phyloP scores from a whole-genome alignment of 2,113 vertebrate species.

The Xyliphius kryptos region DNA sequence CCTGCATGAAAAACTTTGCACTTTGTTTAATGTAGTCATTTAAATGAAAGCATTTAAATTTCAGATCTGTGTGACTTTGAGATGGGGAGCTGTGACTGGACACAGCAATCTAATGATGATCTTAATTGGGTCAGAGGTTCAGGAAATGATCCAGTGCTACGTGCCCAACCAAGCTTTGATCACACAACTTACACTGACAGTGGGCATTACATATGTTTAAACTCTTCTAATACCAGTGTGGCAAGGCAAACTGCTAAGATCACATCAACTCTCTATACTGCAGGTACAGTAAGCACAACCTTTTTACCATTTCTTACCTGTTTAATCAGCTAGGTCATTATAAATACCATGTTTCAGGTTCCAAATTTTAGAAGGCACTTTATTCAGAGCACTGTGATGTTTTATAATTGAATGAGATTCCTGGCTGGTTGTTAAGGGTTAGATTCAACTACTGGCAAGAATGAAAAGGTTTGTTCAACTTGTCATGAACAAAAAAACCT shows the following conservation, averaged over 20 bases:
- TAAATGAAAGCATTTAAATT: too few species aligned
- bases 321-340: background rate
- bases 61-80: slow-evolving; percentile 63
- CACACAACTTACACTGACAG: slow-evolving; percentile 59
- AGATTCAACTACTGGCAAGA: too few species aligned
- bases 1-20: background rate
- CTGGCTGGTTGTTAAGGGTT: too few species aligned
- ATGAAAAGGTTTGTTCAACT: too few species aligned
- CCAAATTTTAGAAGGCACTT: too few species aligned
- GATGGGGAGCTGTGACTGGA: slow-evolving; percentile 59
- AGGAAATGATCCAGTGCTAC: slow-evolving; percentile 39
- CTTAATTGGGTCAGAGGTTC: slow-evolving; percentile 56
- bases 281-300: slow-evolving; percentile 48
- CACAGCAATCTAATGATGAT: slow-evolving; percentile 46
- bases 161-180: slow-evolving; percentile 57
- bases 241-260: slow-evolving; percentile 52
- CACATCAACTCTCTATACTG: slow-evolving; percentile 51
- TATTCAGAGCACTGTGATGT: too few species aligned
- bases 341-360: too few species aligned
- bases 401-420: too few species aligned
- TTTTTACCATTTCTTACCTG: background rate
- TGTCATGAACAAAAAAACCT: too few species aligned
- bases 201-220: slow-evolving; percentile 58
- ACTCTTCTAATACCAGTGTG: slow-evolving; percentile 36
- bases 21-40: background rate